phyloP scores from a whole-genome alignment of 2,888 invertebrate genomes.

The Lasioglossum malachurum region DNA sequence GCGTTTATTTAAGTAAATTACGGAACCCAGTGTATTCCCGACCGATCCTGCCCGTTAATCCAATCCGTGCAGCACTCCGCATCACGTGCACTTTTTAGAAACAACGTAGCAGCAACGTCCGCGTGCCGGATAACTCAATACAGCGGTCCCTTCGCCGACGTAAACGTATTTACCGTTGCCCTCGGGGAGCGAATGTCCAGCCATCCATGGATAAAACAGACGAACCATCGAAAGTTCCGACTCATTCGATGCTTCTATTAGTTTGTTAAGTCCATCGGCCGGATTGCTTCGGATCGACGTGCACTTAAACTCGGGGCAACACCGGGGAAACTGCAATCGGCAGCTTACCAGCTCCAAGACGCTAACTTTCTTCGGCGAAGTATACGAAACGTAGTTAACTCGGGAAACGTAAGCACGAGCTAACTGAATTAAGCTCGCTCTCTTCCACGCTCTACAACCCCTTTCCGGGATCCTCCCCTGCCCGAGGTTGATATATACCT shows the following conservation, averaged over 20 bases:
- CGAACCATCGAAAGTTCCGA: conserved; percentile 26
- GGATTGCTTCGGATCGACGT: conserved; percentile 44
- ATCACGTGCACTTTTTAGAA: not conserved
- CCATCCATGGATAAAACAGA: not conserved
- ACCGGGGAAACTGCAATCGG: conserved; percentile 47
- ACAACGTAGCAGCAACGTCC: not conserved
- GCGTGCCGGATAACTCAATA: not conserved
- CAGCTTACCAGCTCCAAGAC: conserved; percentile 45
- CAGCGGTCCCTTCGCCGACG: not conserved
- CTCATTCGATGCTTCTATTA: conserved; percentile 34
- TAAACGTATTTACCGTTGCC: not conserved
- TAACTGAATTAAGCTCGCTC: conserved; percentile 61
- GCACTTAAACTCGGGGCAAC: conserved; percentile 47
- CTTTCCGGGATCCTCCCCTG: not conserved
- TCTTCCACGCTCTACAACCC: not conserved
- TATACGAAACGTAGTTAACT: conserved; percentile 64
- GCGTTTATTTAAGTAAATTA: not conserved
- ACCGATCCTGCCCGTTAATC: not conserved
- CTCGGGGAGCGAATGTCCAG: not conserved
- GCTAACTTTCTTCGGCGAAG: conserved; percentile 51
- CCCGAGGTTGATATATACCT: not conserved
- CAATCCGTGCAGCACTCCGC: not conserved
- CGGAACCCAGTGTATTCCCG: not conserved
- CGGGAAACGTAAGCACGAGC: conserved; percentile 57
- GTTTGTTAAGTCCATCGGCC: conserved; percentile 46